These are phyloP conservation scores for Ericerus pela DNA, from an alignment of 1,140 invertebrate genomes.

Conservation along the genomic window DNA sequence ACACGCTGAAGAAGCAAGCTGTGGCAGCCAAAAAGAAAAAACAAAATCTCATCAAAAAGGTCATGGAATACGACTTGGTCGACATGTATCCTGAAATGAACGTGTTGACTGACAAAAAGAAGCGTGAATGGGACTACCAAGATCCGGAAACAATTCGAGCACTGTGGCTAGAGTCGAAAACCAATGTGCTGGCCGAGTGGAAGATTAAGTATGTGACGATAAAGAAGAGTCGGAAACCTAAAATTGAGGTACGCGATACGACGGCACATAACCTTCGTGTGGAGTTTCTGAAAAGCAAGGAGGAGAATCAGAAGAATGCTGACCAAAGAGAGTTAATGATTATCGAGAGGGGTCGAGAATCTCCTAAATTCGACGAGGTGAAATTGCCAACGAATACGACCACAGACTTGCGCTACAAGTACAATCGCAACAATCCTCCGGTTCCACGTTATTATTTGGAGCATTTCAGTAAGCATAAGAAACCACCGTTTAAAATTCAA, in stretches of 20 bases:
- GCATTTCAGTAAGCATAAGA: background rate
- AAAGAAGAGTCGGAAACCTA: background rate
- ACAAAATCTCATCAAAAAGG: background rate
- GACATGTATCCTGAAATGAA: constrained; percentile 3
- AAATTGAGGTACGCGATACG: background rate
- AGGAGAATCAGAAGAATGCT: background rate
- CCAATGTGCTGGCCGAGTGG: background rate
- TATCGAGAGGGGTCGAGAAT: background rate
- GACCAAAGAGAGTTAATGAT: background rate
- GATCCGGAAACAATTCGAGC: constrained; percentile 1
- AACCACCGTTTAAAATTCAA: constrained; percentile 5
- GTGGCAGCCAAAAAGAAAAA: background rate
- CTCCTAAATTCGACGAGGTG: background rate
- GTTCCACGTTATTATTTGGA: background rate
- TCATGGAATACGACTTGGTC: background rate
- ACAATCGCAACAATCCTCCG: constrained; percentile 4
- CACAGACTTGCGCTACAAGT: background rate
- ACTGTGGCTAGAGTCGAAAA: background rate
- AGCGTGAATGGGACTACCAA: constrained; percentile 1
- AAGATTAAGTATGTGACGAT: background rate
- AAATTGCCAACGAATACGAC: background rate
- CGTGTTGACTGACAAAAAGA: background rate
- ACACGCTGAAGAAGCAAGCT: too few relatives aligned
- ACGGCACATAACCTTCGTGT: background rate
- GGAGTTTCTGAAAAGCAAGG: background rate